A percentile compares a stretch with the other conserved stretches of the same genome.
Conservation (phyloP, 35 echinoderm and acorn worm species). For the Chiridota heheva region DNA sequence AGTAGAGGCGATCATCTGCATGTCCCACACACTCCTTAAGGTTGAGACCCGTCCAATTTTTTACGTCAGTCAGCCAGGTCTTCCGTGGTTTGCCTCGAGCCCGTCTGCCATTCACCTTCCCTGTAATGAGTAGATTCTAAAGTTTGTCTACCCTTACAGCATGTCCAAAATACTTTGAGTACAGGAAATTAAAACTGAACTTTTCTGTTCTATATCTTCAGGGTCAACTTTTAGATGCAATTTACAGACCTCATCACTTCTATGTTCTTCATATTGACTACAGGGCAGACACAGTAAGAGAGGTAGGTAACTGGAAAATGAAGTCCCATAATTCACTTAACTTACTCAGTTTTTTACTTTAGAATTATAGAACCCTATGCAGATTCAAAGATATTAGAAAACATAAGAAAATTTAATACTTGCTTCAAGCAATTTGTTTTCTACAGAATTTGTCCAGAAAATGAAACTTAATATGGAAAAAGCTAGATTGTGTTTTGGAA, state of each 20-base stretch:
- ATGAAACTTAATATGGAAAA: background rate
- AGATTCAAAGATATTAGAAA: background rate
- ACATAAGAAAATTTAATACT: background rate
- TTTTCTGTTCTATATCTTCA: constrained; percentile 28
- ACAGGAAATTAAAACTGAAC: too few species aligned
- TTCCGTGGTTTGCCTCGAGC: too few species aligned
- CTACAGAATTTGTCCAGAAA: background rate
- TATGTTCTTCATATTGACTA: constrained; percentile 84
- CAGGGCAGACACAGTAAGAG: constrained; percentile 68
- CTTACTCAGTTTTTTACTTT: background rate
- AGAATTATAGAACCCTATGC: background rate
- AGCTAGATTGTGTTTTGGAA: background rate
- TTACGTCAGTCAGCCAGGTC: too few species aligned
- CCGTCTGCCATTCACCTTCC: too few species aligned
- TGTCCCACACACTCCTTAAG: too few species aligned
- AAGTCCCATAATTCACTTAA: background rate
- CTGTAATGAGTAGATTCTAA: too few species aligned
- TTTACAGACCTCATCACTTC: constrained; percentile 74
- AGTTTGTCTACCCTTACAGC: too few species aligned
- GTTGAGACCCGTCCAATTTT: too few species aligned
- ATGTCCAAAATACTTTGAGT: too few species aligned
- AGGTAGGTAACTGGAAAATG: constrained; percentile 37
- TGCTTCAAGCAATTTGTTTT: background rate
- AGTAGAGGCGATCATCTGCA: too few species aligned
- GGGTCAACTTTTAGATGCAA: constrained; percentile 61